phyloP scores from a whole-genome alignment of 2,888 invertebrate genomes.

The Noctuana brunneofusca region DNA sequence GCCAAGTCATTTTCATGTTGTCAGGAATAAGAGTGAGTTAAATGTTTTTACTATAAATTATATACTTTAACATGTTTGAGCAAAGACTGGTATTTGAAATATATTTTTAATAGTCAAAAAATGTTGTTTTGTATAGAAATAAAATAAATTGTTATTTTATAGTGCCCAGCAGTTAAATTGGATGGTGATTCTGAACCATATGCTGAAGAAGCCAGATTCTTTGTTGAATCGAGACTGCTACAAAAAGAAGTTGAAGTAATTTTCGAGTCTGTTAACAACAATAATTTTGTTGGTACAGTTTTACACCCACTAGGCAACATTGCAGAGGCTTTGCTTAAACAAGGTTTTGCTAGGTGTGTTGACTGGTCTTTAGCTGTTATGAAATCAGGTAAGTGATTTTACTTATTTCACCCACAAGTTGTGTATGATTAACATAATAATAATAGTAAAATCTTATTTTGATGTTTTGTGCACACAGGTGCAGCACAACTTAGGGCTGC shows the following conservation, averaged over 20 bases:
- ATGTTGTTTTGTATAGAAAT: neutral
- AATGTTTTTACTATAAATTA: no score
- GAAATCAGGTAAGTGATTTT: constrained; percentile 58
- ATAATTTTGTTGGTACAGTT: constrained; percentile 96
- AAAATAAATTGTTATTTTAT: constrained; percentile 35
- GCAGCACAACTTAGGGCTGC: constrained; percentile 92
- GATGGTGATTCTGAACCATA: constrained; percentile 87
- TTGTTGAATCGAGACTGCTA: constrained; percentile 94
- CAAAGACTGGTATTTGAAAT: neutral
- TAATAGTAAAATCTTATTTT: neutral
- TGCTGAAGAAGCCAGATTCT: constrained; percentile 95
- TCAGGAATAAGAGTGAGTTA: constrained; percentile 92
- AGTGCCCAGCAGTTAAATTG: constrained; percentile 92
- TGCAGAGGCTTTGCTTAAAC: constrained; percentile 93
- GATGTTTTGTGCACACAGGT: constrained; percentile 57
- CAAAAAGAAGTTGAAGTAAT: constrained; percentile 95
- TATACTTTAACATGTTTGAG: neutral
- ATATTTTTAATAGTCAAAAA: neutral
- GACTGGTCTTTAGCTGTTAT: constrained; percentile 77
- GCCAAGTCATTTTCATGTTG: constrained; percentile 96
- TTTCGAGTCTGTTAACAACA: constrained; percentile 95
- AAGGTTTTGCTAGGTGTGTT: constrained; percentile 95
- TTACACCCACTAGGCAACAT: constrained; percentile 96
- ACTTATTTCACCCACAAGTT: neutral
- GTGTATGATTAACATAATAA: neutral